These are phyloP conservation scores for Mandrillus leucophaeus DNA, from an alignment of 2,113 vertebrate species.

Conservation along the genomic window DNA sequence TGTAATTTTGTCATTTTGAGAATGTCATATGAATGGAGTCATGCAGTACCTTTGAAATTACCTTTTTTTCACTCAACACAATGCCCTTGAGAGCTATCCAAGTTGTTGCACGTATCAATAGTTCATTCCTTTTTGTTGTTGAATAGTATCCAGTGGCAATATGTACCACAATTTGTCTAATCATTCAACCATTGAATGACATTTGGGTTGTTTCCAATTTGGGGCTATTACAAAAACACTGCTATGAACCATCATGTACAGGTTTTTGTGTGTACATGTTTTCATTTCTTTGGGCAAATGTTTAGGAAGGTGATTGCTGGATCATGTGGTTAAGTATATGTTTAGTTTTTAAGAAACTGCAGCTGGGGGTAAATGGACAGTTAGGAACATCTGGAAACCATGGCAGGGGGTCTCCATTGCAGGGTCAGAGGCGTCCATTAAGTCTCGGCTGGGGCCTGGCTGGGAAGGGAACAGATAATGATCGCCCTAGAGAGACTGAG, in stretches of 20 bases:
- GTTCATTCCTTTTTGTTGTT: neutral
- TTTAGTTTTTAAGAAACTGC: neutral
- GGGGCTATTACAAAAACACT: neutral
- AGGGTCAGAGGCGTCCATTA: neutral
- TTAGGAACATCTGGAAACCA: neutral
- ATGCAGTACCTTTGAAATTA: neutral
- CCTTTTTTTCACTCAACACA: neutral
- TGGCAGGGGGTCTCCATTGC: neutral
- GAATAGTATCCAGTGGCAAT: neutral
- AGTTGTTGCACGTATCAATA: accelerated
- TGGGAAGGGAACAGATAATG: neutral
- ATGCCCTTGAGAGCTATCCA: neutral
- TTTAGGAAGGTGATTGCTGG: neutral
- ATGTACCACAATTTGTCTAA: neutral
- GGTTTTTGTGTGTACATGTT: neutral
- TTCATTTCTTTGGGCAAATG: neutral
- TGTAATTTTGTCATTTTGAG: constrained; percentile 33
- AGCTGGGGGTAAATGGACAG: neutral
- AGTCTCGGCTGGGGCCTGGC: neutral
- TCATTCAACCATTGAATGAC: neutral
- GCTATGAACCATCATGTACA: neutral
- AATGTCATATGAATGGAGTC: constrained; percentile 4
- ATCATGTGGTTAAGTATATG: neutral
- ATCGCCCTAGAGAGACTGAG: neutral
- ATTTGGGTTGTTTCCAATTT: neutral